Evolutionary conservation across 2,888 invertebrate genomes (phyloP).

Genomic region (Mamestra brassicae): DNA sequence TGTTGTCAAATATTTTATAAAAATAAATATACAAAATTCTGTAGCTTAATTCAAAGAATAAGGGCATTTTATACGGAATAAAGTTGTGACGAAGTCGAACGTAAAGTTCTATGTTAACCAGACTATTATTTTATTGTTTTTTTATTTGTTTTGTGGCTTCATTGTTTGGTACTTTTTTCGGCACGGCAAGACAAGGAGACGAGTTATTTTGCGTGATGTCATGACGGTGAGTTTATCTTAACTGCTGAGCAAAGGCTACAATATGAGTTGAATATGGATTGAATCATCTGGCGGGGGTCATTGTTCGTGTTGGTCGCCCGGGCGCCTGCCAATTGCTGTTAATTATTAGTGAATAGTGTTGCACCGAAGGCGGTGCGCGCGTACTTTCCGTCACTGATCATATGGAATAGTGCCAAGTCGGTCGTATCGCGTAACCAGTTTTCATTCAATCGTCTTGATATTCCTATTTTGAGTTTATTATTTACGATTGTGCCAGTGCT

Average conservation of each 20-base stretch:
- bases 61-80: neutral
- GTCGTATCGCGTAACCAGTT: constrained; percentile 74
- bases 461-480: constrained; percentile 61
- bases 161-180: constrained; percentile 65
- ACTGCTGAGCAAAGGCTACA: constrained; percentile 46
- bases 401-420: constrained; percentile 88
- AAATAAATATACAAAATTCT: constrained; percentile 47
- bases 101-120: constrained; percentile 45
- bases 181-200: constrained; percentile 64
- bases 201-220: constrained; percentile 75
- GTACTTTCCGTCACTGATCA: constrained; percentile 68
- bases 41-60: constrained; percentile 28
- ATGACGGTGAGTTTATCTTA: constrained; percentile 80
- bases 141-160: constrained; percentile 64
- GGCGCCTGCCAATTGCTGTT: constrained; percentile 78
- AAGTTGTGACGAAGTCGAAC: constrained; percentile 16
- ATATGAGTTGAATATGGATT: constrained; percentile 43
- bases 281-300: constrained; percentile 75
- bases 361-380: constrained; percentile 69
- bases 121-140: constrained; percentile 37
- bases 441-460: constrained; percentile 63
- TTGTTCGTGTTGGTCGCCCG: constrained; percentile 74
- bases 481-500: constrained; percentile 46
- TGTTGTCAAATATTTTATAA: constrained; percentile 70
- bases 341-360: constrained; percentile 76